Evolutionary conservation across 2,113 vertebrate genomes (phyloP).

Genomic region (Amblyopsis rosae): DNA sequence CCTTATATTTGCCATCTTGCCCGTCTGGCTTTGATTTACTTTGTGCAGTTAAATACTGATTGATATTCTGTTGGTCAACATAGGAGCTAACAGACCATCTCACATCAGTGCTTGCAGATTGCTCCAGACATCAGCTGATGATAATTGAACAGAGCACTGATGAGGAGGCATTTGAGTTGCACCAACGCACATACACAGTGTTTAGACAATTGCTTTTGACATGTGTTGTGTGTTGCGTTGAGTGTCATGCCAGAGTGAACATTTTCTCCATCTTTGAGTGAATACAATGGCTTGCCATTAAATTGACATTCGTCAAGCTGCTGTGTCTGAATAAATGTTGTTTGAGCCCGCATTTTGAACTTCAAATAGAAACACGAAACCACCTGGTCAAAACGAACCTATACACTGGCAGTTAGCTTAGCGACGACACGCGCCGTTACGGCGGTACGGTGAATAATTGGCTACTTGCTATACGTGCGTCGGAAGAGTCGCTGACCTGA

Average conservation of each 20-base stretch:
- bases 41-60: slow-evolving; percentile 56
- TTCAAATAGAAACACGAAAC: not conserved
- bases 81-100: slow-evolving; percentile 58
- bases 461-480: slow-evolving; percentile 1
- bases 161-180: slow-evolving; percentile 60
- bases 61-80: slow-evolving; percentile 68
- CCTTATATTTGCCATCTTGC: slow-evolving; percentile 44
- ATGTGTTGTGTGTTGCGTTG: slow-evolving; percentile 57
- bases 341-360: too few relatives aligned
- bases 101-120: slow-evolving; percentile 56
- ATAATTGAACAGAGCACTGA: slow-evolving; percentile 69
- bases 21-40: slow-evolving; percentile 47
- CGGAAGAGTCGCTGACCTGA: slow-evolving; percentile 56
- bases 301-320: slow-evolving; percentile 36
- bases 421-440: not conserved
- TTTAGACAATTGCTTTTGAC: slow-evolving; percentile 63
- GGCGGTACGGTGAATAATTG: slow-evolving; percentile 9
- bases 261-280: slow-evolving; percentile 10
- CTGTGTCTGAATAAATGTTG: slow-evolving; percentile 11
- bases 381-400: not conserved
- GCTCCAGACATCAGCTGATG: slow-evolving; percentile 63
- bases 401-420: not conserved
- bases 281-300: slow-evolving; percentile 6
- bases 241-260: slow-evolving; percentile 39
- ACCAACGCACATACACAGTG: slow-evolving; percentile 21